Conservation (phyloP, 2,113 vertebrate species). For the Desmodus rotundus region DNA sequence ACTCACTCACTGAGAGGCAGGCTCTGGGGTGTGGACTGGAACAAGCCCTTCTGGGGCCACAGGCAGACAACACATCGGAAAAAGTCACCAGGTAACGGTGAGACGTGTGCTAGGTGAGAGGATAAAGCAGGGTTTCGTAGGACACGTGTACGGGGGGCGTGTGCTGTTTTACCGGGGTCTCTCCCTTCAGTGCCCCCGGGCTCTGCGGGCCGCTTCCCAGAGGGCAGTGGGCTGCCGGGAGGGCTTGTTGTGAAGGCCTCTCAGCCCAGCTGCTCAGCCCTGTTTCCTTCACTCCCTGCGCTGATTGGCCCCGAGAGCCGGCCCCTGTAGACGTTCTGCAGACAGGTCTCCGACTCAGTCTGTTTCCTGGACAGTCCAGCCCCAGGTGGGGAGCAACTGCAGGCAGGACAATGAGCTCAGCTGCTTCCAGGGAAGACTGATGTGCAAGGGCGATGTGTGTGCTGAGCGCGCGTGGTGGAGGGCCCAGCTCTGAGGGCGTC, state of each 20-base stretch:
- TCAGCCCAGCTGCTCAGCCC: neutral
- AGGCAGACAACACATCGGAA: neutral
- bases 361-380: neutral
- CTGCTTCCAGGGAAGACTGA: too few relatives aligned
- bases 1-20: neutral
- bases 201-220: neutral
- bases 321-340: neutral
- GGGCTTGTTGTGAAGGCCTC: neutral
- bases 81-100: neutral
- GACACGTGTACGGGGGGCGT: fast-evolving
- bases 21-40: neutral
- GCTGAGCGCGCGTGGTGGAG: neutral
- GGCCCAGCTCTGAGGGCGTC: neutral
- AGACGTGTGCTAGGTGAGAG: neutral
- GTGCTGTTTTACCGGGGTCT: neutral
- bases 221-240: neutral
- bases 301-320: neutral
- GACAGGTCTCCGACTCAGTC: neutral
- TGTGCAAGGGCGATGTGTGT: neutral
- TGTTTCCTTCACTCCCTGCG: neutral
- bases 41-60: neutral
- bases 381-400: neutral
- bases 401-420: neutral
- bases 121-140: neutral
- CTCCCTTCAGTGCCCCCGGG: neutral